These are phyloP conservation scores for Sapayoa aenigma DNA, from an alignment of 2,113 vertebrate species.

Conservation along the genomic window DNA sequence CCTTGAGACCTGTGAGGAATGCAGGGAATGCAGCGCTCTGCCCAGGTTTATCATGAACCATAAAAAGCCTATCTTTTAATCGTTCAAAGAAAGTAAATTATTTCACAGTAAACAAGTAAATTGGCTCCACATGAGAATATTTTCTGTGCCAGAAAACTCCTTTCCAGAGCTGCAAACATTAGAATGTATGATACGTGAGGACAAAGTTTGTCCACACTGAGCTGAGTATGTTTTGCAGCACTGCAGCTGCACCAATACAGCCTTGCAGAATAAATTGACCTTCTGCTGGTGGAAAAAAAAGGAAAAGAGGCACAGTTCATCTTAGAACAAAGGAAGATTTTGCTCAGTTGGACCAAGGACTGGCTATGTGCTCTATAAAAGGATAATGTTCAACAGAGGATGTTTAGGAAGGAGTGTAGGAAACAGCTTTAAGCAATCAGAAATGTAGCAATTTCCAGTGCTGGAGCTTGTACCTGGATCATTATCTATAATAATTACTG, in stretches of 20 bases:
- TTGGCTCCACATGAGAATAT: background rate
- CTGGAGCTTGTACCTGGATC: background rate
- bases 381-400: background rate
- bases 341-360: background rate
- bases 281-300: background rate
- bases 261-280: background rate
- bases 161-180: background rate
- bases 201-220: background rate
- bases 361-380: background rate
- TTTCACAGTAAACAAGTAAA: conserved; percentile 43
- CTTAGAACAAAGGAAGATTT: background rate
- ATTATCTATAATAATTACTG: background rate
- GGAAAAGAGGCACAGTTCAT: background rate
- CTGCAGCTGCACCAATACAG: background rate
- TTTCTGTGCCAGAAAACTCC: background rate
- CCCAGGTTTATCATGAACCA: conserved; percentile 33
- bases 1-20: conserved; percentile 41
- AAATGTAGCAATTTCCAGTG: background rate
- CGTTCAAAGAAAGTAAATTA: conserved; percentile 39
- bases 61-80: conserved; percentile 45
- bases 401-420: background rate
- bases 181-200: background rate
- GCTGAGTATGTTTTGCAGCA: background rate
- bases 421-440: background rate
- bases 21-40: conserved; percentile 29